Evolutionary conservation across 92 coral and sea anemone species (phyloP), one percentile per base, ranked within the genome.

Genomic region (Ricordea florida): DNA sequence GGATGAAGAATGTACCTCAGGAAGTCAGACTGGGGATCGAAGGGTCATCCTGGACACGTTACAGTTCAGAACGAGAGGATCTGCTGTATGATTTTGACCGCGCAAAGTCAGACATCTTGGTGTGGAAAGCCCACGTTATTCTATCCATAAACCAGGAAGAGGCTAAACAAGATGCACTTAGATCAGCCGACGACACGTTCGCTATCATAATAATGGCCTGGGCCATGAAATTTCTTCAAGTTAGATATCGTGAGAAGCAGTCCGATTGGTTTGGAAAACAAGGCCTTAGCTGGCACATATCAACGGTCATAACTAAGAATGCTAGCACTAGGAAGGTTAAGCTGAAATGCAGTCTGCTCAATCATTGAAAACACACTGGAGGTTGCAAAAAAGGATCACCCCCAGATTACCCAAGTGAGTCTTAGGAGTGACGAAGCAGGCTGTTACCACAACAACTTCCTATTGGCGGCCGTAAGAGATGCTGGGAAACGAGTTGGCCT

Each of bases 381-480:
- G 61, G 65, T 29, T 16, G 60, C 62, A 40, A 75, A 75, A 14
- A 34, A 26, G 71, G 62, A 75, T 15, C 50, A 75, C 18, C 51
- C 82, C 46, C 46, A 75, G 46, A 75, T 75, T 45, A 62, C 74
- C 11, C 42, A 20, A 47, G 76, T 57, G 51, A 11, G 22, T 24
- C 73, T 48, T 2, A 72, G 66, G 79, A 40, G 66, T 24, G 68
- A 72, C 47, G 50, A 68, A 67, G 41, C 86, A 24, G 68, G 77
- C 32, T 79, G 78, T 44, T 86, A 72, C 40, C 87, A 72, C 74
- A 85, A 79, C 58, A 85, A 64, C 71, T 64, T 36, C 28, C 58
- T 78, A 59, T 44, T 86, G 22, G 83, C 86, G 46, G 81, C 83
- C 25, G 86, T 71, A 10, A 69, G 68, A 67, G 79, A 86, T 21